A percentile compares a stretch with the other conserved stretches of the same genome.
Evolutionary conservation across 2,797 vertebrate species (phyloP).

Genomic region (Lemur catta): DNA sequence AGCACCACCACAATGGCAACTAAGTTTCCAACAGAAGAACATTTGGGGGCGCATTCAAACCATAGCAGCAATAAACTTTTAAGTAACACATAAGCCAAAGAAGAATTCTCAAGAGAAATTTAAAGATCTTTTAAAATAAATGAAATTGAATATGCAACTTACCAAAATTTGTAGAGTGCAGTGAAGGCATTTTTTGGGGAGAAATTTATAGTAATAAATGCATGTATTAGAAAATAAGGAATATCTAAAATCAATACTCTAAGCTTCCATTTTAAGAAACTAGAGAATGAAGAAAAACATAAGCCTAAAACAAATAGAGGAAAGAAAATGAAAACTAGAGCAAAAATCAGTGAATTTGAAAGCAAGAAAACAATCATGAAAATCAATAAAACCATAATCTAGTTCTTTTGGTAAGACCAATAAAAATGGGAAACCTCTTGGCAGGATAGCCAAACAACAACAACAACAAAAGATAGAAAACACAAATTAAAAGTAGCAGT

Average conservation of each 20-base stretch:
- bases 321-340: neutral
- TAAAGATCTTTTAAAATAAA: neutral
- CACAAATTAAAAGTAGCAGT: neutral
- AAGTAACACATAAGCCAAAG: neutral
- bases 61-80: neutral
- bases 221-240: neutral
- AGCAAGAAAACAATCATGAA: neutral
- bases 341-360: neutral
- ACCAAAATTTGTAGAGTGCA: neutral
- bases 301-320: neutral
- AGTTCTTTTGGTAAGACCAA: neutral
- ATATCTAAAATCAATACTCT: neutral
- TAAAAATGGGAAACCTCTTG: neutral
- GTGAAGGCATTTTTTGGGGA: neutral
- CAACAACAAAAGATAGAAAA: neutral
- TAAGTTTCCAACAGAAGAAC: neutral
- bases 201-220: neutral
- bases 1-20: neutral
- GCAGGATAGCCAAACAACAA: neutral
- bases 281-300: neutral
- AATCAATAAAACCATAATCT: neutral
- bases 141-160: neutral
- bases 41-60: neutral
- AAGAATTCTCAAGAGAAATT: neutral
- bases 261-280: neutral